phyloP scores from a whole-genome alignment of 2,797 vertebrate species.

The Aotus griseimembra region DNA sequence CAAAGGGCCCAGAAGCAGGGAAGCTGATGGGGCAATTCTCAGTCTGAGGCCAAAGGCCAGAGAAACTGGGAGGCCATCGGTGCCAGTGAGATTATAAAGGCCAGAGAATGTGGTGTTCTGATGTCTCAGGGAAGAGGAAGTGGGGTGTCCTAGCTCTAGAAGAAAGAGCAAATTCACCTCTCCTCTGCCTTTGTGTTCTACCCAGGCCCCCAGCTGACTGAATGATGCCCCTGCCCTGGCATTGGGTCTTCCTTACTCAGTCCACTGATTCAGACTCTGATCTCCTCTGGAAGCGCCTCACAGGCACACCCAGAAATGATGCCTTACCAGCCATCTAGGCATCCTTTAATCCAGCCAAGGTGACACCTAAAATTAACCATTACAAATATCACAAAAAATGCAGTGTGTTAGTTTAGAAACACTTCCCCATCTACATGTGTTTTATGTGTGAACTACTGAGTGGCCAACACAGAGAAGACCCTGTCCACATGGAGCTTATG shows the following conservation, averaged over 20 bases:
- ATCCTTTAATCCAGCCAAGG: neutral
- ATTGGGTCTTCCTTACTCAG: neutral
- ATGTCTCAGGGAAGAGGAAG: neutral
- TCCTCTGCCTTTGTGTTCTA: neutral
- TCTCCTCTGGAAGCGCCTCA: neutral
- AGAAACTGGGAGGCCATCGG: neutral
- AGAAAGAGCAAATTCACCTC: neutral
- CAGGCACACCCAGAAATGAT: neutral
- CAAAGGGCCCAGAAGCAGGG: neutral
- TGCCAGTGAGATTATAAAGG: neutral
- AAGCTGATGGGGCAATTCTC: neutral
- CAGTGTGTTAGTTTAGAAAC: slow-evolving; percentile 86
- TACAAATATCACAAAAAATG: slow-evolving; percentile 74
- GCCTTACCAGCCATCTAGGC: neutral
- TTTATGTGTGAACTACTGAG: slow-evolving; percentile 89
- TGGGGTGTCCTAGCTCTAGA: neutral
- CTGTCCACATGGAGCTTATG: neutral
- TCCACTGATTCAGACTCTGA: neutral
- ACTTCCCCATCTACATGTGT: slow-evolving; percentile 93
- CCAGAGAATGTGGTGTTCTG: neutral
- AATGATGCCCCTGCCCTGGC: neutral
- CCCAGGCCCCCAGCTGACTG: neutral
- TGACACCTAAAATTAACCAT: neutral
- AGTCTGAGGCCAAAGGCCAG: neutral
- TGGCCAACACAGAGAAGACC: slow-evolving; percentile 33